Percentiles rank a stretch among this genome's conserved stretches.
These are phyloP conservation scores for Nasalis larvatus DNA, from an alignment of 2,113 vertebrate genomes.

Conservation along the genomic window DNA sequence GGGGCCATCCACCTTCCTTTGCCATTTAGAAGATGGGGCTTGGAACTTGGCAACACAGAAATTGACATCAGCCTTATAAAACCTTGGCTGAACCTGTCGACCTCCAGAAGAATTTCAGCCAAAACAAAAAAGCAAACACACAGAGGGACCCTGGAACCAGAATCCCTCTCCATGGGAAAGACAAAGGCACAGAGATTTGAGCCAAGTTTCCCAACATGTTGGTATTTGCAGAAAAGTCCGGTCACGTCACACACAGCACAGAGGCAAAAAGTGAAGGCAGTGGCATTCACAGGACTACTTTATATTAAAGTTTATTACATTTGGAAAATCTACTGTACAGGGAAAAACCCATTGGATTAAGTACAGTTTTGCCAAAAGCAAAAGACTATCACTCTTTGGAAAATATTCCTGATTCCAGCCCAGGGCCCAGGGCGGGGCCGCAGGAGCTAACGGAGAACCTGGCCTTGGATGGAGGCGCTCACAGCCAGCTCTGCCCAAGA, in stretches of 20 bases:
- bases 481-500: background rate
- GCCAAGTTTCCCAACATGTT: background rate
- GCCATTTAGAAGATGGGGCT: background rate
- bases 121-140: background rate
- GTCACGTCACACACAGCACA: background rate
- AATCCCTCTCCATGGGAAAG: background rate
- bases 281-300: constrained; percentile 57
- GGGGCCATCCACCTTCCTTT: background rate
- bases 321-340: constrained; percentile 73
- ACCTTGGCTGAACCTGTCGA: background rate
- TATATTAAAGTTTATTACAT: constrained; percentile 78
- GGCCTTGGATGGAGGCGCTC: background rate
- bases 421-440: background rate
- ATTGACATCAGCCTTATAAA: background rate
- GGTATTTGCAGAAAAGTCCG: background rate
- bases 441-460: constrained; percentile 11
- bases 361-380: constrained; percentile 78
- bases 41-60: background rate
- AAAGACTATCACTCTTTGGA: constrained; percentile 75
- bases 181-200: background rate
- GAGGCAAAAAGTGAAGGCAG: constrained; percentile 8
- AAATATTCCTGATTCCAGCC: constrained; percentile 55
- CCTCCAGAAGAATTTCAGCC: constrained; percentile 4
- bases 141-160: constrained; percentile 4
- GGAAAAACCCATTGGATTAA: constrained; percentile 79